Evolutionary conservation across 2,888 invertebrate genomes (phyloP).

Genomic region (Gastracanthus pulcherrimus): DNA sequence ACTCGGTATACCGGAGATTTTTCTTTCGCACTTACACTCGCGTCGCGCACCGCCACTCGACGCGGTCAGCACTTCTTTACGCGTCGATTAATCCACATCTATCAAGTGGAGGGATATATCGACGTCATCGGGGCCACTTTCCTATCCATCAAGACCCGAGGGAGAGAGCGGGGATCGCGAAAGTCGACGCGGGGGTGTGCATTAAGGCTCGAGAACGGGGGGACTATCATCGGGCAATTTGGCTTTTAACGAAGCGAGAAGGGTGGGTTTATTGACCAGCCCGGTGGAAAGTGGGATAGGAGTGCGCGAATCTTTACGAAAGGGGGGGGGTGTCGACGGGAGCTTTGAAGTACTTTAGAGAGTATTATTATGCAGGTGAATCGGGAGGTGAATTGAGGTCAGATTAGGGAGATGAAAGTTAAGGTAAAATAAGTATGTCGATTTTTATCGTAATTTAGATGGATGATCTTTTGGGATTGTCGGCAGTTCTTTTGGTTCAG

Average conservation of each 20-base stretch:
- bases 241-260: conserved; percentile 15
- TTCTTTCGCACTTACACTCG: conserved; percentile 1
- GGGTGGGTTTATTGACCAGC: neutral
- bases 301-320: too few species aligned
- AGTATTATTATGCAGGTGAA: too few species aligned
- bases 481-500: too few species aligned
- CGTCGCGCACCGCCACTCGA: conserved; percentile 14
- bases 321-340: too few species aligned
- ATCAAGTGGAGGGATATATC: conserved; percentile 45
- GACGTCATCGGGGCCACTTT: conserved; percentile 51
- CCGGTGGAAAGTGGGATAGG: neutral
- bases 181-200: conserved; percentile 20
- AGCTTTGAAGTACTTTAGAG: too few species aligned
- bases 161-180: neutral
- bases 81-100: conserved; percentile 52
- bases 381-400: too few species aligned
- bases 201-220: conserved; percentile 25
- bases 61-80: conserved; percentile 48
- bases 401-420: too few species aligned
- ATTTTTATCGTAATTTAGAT: too few species aligned
- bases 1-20: neutral
- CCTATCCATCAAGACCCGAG: conserved; percentile 46
- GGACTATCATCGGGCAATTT: conserved; percentile 37
- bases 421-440: too few species aligned
- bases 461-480: too few species aligned